Percentiles rank a stretch among this genome's conserved stretches.
These are phyloP conservation scores for Oryzias curvinotus DNA, from an alignment of 2,113 vertebrate genomes.

Conservation along the genomic window DNA sequence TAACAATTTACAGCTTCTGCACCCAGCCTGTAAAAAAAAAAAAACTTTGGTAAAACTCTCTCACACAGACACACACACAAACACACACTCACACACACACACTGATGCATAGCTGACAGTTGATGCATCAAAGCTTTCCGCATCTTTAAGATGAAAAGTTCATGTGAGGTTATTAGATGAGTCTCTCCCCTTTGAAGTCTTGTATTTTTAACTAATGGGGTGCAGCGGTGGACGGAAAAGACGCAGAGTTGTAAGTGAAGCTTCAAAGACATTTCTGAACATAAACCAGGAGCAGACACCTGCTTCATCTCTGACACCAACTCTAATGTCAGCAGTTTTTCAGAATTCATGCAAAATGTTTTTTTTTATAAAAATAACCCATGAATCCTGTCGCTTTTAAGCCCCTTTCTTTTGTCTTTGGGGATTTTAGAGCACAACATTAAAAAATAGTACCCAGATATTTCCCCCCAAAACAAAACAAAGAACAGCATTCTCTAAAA, in stretches of 20 bases:
- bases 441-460: no score
- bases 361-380: no score
- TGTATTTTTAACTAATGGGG: conserved; percentile 23
- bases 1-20: conserved; percentile 31
- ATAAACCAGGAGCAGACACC: no score
- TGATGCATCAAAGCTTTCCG: conserved; percentile 28
- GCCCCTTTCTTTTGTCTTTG: no score
- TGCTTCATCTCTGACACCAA: no score
- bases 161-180: conserved; percentile 51
- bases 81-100: conserved; percentile 21
- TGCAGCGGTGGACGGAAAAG: conserved; percentile 1
- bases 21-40: conserved; percentile 6
- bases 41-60: not conserved
- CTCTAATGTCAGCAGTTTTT: no score
- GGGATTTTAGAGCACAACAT: no score
- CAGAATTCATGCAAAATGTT: no score
- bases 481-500: no score
- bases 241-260: not conserved
- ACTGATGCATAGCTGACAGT: conserved; percentile 50
- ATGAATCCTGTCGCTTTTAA: no score
- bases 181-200: conserved; percentile 25
- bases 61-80: conserved; percentile 3
- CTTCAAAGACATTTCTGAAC: not conserved
- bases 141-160: conserved; percentile 49
- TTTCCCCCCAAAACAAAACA: no score